Percentiles rank a stretch among this genome's conserved stretches.
phyloP scores from a whole-genome alignment of 2,797 vertebrate genomes.

The Tapera naevia region DNA sequence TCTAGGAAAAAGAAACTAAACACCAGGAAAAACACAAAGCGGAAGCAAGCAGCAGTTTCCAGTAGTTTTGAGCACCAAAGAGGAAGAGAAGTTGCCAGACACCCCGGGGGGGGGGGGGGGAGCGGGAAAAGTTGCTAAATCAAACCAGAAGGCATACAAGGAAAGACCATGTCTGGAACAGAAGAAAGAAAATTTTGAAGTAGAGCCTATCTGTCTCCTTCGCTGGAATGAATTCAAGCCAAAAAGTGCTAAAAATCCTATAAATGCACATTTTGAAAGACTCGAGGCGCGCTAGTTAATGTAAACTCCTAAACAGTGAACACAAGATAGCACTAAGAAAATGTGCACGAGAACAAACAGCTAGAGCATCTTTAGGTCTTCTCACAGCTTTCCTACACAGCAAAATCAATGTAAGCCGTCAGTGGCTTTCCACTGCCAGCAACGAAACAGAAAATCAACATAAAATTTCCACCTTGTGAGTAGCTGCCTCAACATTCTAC shows the following conservation, averaged over 20 bases:
- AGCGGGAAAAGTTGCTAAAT: background rate
- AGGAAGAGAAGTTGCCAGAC: background rate
- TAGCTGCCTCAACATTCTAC: background rate
- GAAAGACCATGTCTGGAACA: background rate
- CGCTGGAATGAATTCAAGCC: background rate
- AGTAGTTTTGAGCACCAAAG: background rate
- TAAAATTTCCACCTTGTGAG: background rate
- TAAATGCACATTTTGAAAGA: background rate
- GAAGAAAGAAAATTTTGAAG: background rate
- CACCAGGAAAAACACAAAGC: background rate
- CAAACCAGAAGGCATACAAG: background rate
- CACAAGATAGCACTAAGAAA: background rate
- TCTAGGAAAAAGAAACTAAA: background rate
- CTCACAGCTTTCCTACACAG: background rate
- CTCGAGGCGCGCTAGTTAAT: background rate
- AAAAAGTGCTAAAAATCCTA: background rate
- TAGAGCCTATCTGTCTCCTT: background rate
- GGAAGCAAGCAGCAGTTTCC: background rate
- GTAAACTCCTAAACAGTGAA: background rate
- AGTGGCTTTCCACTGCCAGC: background rate
- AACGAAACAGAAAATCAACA: background rate
- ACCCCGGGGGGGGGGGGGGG: too few relatives aligned
- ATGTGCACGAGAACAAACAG: background rate
- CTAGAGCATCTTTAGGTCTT: background rate
- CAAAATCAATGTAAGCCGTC: background rate